These are phyloP conservation scores for Zoanthus sansibaricus DNA, from an alignment of 92 coral and sea anemone genomes.

Conservation along the genomic window DNA sequence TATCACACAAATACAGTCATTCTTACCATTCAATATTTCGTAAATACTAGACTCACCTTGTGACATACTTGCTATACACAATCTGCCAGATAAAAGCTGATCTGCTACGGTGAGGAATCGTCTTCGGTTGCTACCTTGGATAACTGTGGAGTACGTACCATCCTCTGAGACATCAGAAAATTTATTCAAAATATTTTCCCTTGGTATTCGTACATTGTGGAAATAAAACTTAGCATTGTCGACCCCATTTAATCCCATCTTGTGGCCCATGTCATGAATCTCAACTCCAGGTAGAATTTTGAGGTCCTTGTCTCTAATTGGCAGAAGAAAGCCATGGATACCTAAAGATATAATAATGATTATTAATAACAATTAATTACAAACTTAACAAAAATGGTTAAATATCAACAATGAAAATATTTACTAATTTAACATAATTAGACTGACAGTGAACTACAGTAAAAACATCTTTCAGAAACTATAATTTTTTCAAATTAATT, in stretches of 20 bases:
- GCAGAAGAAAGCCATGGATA: slow-evolving; percentile 90
- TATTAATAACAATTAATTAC: background rate
- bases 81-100: slow-evolving; percentile 89
- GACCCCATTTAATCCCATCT: slow-evolving; percentile 92
- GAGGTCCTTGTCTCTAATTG: slow-evolving; percentile 85
- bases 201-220: slow-evolving; percentile 87
- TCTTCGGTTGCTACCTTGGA: slow-evolving; percentile 77
- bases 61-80: slow-evolving; percentile 91
- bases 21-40: background rate
- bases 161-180: slow-evolving; percentile 87
- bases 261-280: slow-evolving; percentile 94
- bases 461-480: no score
- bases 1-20: background rate
- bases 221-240: slow-evolving; percentile 93
- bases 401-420: no score
- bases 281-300: slow-evolving; percentile 78
- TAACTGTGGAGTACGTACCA: slow-evolving; percentile 77
- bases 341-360: slow-evolving; percentile 43
- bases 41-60: slow-evolving; percentile 59
- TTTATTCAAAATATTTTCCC: slow-evolving; percentile 87
- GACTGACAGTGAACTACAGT: no score
- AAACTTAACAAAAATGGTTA: no score
- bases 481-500: no score
- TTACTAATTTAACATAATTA: no score
- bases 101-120: slow-evolving; percentile 92